A percentile compares a stretch with the other conserved stretches of the same genome.
phyloP scores from a whole-genome alignment of 2,888 invertebrate species.

The Melipona bicolor region DNA sequence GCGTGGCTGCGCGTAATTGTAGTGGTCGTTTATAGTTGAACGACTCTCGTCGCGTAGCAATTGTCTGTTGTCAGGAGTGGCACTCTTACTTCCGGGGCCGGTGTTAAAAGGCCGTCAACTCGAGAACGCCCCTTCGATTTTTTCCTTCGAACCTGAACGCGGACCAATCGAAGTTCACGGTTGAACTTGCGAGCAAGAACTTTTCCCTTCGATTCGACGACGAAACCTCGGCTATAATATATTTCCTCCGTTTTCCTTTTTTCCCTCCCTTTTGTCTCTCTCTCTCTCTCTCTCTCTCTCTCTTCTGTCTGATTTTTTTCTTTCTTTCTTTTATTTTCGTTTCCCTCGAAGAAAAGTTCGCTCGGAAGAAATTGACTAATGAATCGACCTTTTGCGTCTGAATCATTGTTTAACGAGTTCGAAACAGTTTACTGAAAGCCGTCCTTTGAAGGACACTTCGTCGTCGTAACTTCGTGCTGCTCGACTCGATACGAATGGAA shows the following conservation, averaged over 20 bases:
- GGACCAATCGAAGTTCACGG: conserved; percentile 13
- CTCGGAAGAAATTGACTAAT: conserved; percentile 15
- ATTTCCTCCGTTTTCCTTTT: background rate
- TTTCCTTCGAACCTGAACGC: conserved; percentile 17
- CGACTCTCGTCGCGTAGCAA: conserved; percentile 77
- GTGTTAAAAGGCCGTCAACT: conserved; percentile 65
- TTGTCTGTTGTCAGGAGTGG: conserved; percentile 74
- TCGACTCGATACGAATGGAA: background rate
- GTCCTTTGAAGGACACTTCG: conserved; percentile 4
- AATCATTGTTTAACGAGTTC: conserved; percentile 38
- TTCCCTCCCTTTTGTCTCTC: background rate
- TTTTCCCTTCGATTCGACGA: background rate
- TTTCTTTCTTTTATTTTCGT: background rate
- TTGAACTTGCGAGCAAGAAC: conserved; percentile 19
- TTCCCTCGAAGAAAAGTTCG: background rate
- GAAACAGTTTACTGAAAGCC: conserved; percentile 26
- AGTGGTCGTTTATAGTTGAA: conserved; percentile 83
- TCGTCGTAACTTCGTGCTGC: background rate
- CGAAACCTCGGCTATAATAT: conserved; percentile 1
- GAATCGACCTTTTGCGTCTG: conserved; percentile 7
- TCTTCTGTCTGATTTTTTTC: background rate
- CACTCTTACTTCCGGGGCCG: conserved; percentile 70
- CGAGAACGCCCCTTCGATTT: conserved; percentile 48
- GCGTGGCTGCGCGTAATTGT: conserved; percentile 76
- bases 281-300: background rate